Evolutionary conservation across 2,113 vertebrate genomes (phyloP).

Genomic region (Platysternon megacephalum): DNA sequence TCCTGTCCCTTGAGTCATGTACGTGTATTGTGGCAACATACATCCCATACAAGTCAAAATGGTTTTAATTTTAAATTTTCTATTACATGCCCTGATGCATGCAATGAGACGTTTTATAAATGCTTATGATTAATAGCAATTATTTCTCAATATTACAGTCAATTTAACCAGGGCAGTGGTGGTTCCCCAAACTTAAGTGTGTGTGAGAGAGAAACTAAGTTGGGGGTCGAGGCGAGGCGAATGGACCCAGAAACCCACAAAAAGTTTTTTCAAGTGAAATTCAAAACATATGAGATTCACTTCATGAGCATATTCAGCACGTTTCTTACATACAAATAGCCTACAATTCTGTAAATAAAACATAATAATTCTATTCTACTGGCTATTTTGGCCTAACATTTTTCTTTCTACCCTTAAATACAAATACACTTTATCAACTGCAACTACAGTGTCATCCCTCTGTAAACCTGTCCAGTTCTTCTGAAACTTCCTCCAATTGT

Average conservation of each 20-base stretch:
- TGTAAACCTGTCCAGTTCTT: neutral
- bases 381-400: neutral
- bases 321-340: neutral
- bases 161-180: too few relatives aligned
- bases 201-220: neutral
- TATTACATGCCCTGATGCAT: neutral
- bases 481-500: neutral
- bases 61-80: neutral
- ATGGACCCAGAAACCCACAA: neutral
- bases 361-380: neutral
- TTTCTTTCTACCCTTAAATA: neutral
- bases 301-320: neutral
- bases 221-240: neutral
- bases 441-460: neutral
- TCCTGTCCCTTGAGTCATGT: neutral
- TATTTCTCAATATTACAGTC: too few relatives aligned
- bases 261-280: neutral
- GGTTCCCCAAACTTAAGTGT: too few relatives aligned
- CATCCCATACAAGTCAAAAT: neutral
- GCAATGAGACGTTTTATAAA: neutral
- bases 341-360: neutral
- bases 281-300: neutral
- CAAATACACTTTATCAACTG: neutral
- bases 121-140: too few relatives aligned
- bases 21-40: too few relatives aligned